Base-by-base conservation (phyloP, 2,113 vertebrate genomes). In the Eolophus roseicapilla region DNA sequence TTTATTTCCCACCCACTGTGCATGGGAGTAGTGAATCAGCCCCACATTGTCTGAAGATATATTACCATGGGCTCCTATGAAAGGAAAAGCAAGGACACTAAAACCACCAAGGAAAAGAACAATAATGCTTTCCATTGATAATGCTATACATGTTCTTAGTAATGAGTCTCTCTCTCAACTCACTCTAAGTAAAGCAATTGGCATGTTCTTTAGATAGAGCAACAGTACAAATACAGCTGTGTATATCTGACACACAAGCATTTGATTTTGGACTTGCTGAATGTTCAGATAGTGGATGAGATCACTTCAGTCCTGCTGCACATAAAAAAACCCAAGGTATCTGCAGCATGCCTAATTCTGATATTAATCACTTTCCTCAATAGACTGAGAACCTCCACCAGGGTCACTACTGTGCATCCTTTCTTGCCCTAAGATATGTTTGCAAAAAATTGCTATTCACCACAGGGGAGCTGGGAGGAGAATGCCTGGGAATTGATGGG, bases 171-270 rank as follows among this genome's bases (percentile, higher is more conserved):
- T 95, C 88, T 90, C 94, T 90, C 92, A 78, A 88, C 94, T 95
- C 84, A 95, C 86, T 93, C 93, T 94, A 93, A 95, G 96, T 93
- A 96, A 96, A 96, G 95, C 93, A 94, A 95, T 93, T 96, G 95
- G 93, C 93, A 93, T 93, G 93, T 96, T 94, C 95, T 95, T 96
- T 96, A 96, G 95, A 95, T 96, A 96, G 96, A 96, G 95, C 95
- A 94, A 92, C 92, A 97, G 96, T 94, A 95, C 96, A 97, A 97
- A 97, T 96, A 96, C 96, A 96, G 95, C 96, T 97, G 96, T 96
- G 95, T 96, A 88, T 97, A 95, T 95, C 93, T 97, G 95, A 97
- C 93, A 96, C 93, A 95, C 62, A 94, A 79, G 90, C 78, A 0
- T 96, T 97, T 95, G 95, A 96, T 97, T 97, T 95, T 96, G 93